Evolutionary conservation across 1,140 invertebrate species (phyloP), one percentile per base, ranked within the genome.

Genomic region (Venustaconcha ellipsiformis): DNA sequence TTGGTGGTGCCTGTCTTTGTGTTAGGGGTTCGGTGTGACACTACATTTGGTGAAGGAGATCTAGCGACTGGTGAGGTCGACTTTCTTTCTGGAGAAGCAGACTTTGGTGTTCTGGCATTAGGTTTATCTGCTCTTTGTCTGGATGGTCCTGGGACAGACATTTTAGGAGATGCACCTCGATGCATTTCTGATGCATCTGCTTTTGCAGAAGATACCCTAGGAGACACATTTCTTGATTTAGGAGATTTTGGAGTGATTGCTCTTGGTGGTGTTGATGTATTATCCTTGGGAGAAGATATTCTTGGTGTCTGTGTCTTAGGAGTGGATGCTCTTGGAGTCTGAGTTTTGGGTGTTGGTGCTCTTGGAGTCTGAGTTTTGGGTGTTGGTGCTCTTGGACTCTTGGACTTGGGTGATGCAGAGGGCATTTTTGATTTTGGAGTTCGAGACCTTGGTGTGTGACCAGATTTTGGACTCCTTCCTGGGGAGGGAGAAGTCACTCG

Each of bases 391-490:
- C 64, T 66, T 58, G 68, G 74, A 17, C 60, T 71, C n/a, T 23
- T 20, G 4, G 60, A n/a, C 26, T 63, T 76, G 1, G 74, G 69
- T 63, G 67, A 64, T 23, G 60, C 59, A 14, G 67, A 58, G 67
- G 57, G 55, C 20, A 57, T 69, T n/a, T n/a, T 57, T 56, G 57
- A 17, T 58, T 69, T 69, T 57, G 67, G 67, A 20, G n/a, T 57
- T 57, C 48, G 12, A 57, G 37, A n/a, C 15, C 67, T 69, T 18
- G 30, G 56, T 69, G 67, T 69, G n/a, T 57, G 20, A 12, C 17
- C 67, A 57, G 74, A 71, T 68, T 77, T 77, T 60, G 75, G 75
- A 23, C 70, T 67, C 62, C 70, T 77, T 57, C 57, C 64, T 15
- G 75, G 75, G 15, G 75, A 77, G 4, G 63, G 75, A 2, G 75